Percentiles rank a stretch among this genome's conserved stretches.
Conservation (phyloP, 2,888 invertebrate genomes). For the Baronia brevicornis region DNA sequence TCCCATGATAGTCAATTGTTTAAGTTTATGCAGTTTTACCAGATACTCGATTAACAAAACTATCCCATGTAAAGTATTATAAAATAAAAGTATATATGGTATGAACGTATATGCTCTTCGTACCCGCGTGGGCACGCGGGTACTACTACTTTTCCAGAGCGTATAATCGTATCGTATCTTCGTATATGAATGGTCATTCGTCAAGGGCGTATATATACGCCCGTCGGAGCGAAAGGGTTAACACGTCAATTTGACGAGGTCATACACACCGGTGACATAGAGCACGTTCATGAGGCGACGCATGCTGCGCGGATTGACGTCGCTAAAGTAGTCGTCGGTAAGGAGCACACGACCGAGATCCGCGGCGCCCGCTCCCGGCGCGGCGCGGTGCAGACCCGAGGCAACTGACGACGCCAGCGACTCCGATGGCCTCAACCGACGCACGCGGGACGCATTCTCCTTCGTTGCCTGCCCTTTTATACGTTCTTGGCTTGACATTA, state of each 20-base stretch:
- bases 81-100: too few species aligned
- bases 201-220: too few species aligned
- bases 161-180: too few species aligned
- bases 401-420: conserved; percentile 94
- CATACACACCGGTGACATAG: conserved; percentile 87
- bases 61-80: too few species aligned
- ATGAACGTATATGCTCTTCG: too few species aligned
- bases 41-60: too few species aligned
- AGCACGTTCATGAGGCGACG: conserved; percentile 96
- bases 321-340: conserved; percentile 99
- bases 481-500: conserved; percentile 89
- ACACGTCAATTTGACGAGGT: neutral
- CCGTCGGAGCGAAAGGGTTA: too few species aligned
- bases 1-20: too few species aligned
- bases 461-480: conserved; percentile 79
- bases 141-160: too few species aligned
- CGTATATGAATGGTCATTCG: too few species aligned
- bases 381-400: conserved; percentile 84
- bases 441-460: conserved; percentile 79
- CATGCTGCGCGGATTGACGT: conserved; percentile 98
- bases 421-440: conserved; percentile 87
- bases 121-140: too few species aligned
- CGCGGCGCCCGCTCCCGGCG: conserved; percentile 78
- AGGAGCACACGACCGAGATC: conserved; percentile 86
- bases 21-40: too few species aligned